phyloP scores from a whole-genome alignment of 2,797 vertebrate species.

The Myotis vivesi region DNA sequence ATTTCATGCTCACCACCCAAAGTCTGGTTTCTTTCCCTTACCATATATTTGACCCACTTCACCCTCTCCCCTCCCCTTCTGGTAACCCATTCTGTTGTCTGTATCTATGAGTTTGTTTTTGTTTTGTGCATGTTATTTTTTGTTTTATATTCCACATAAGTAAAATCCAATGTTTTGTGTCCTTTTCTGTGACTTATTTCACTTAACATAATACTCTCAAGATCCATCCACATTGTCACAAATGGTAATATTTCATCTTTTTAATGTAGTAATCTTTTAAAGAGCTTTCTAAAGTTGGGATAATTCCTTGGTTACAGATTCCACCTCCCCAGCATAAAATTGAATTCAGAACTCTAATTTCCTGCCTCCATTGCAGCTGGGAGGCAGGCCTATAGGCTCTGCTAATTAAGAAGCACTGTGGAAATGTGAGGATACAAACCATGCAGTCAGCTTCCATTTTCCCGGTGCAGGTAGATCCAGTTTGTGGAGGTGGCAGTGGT shows the following conservation, averaged over 20 bases:
- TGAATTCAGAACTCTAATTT: constrained; percentile 6
- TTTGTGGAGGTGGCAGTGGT: background rate
- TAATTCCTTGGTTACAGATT: background rate
- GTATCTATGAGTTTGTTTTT: background rate
- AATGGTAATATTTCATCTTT: background rate
- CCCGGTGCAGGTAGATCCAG: background rate
- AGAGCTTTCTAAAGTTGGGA: background rate
- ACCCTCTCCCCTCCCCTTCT: background rate
- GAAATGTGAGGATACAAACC: background rate
- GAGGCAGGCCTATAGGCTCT: background rate
- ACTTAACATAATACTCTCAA: background rate
- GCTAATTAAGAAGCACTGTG: background rate
- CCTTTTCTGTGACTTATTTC: background rate
- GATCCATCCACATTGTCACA: background rate
- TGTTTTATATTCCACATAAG: background rate
- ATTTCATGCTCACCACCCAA: background rate
- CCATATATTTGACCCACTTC: background rate
- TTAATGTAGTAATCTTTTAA: constrained; percentile 8
- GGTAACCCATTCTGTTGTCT: background rate
- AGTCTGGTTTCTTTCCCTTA: background rate
- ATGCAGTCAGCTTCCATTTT: background rate
- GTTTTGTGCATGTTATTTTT: background rate
- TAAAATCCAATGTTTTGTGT: background rate
- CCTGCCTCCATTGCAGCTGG: background rate
- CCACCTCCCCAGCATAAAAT: background rate